phyloP scores from a whole-genome alignment of 2,888 invertebrate genomes.

The Colletes collaris region DNA sequence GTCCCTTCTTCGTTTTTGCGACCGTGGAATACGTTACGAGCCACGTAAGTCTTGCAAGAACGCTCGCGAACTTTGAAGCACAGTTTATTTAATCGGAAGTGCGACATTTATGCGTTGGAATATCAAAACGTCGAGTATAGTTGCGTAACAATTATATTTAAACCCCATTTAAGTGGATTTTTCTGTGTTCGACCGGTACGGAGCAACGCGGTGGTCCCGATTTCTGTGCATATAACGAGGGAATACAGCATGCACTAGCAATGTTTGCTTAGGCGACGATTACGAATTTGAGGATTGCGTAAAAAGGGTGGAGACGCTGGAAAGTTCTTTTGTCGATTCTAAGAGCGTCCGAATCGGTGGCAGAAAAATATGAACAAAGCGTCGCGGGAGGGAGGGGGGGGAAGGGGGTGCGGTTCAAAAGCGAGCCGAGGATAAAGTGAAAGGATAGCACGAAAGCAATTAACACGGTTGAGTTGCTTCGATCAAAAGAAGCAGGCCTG shows the following conservation, averaged over 20 bases:
- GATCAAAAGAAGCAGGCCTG: slow-evolving; percentile 44
- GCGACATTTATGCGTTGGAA: too few species aligned
- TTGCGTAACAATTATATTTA: too few species aligned
- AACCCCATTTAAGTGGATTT: too few species aligned
- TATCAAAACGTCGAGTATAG: too few species aligned
- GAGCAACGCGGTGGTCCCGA: too few species aligned
- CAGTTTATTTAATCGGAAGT: neutral
- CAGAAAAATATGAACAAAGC: slow-evolving; percentile 17
- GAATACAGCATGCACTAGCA: neutral
- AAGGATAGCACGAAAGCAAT: slow-evolving; percentile 49
- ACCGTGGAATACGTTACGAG: slow-evolving; percentile 4
- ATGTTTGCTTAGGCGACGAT: neutral
- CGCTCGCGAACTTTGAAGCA: neutral
- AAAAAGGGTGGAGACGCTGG: too few species aligned
- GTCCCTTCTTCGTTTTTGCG: neutral
- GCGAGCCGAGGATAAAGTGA: slow-evolving; percentile 14
- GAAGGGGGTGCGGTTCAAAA: slow-evolving; percentile 2
- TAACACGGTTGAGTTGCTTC: slow-evolving; percentile 52
- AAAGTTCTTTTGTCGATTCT: too few species aligned
- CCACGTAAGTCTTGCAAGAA: neutral
- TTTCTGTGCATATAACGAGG: too few species aligned
- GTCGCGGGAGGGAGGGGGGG: neutral
- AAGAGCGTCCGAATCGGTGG: too few species aligned
- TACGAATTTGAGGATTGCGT: too few species aligned
- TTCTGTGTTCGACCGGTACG: too few species aligned